phyloP scores from a whole-genome alignment of 2,888 invertebrate genomes.

The Drosophila ochracea region DNA sequence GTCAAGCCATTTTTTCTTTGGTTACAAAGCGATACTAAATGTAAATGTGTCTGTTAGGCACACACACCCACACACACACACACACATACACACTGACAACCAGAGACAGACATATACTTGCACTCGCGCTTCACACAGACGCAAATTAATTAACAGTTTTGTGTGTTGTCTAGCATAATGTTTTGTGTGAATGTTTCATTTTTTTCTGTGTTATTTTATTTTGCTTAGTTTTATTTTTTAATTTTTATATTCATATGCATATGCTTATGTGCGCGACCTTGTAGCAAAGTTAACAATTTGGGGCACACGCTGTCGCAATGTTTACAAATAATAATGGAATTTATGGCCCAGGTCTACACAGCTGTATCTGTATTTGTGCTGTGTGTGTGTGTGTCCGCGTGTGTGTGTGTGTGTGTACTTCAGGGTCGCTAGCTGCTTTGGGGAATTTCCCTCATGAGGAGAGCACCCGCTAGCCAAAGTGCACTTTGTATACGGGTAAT shows the following conservation, averaged over 20 bases:
- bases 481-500: slow-evolving; percentile 43
- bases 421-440: slow-evolving; percentile 55
- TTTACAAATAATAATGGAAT: slow-evolving; percentile 80
- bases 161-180: slow-evolving; percentile 63
- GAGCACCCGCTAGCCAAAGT: slow-evolving; percentile 52
- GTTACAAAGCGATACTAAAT: slow-evolving; percentile 51
- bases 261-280: slow-evolving; percentile 61
- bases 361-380: slow-evolving; percentile 33
- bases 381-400: slow-evolving; percentile 12
- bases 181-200: slow-evolving; percentile 31
- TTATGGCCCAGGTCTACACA: slow-evolving; percentile 72
- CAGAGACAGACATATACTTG: slow-evolving; percentile 21
- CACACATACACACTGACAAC: slow-evolving; percentile 19
- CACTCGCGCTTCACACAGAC: slow-evolving; percentile 55
- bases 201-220: slow-evolving; percentile 23
- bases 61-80: slow-evolving; percentile 25
- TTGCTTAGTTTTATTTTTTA: slow-evolving; percentile 26
- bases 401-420: slow-evolving; percentile 40
- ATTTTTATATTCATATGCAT: slow-evolving; percentile 3
- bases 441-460: slow-evolving; percentile 58
- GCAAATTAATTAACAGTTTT: slow-evolving; percentile 76
- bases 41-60: slow-evolving; percentile 41
- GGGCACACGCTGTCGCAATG: slow-evolving; percentile 75
- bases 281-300: slow-evolving; percentile 76
- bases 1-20: slow-evolving; percentile 64